These are phyloP conservation scores for Scelioninae gen. 2 DNA, from an alignment of 2,888 invertebrate genomes.

Conservation along the genomic window DNA sequence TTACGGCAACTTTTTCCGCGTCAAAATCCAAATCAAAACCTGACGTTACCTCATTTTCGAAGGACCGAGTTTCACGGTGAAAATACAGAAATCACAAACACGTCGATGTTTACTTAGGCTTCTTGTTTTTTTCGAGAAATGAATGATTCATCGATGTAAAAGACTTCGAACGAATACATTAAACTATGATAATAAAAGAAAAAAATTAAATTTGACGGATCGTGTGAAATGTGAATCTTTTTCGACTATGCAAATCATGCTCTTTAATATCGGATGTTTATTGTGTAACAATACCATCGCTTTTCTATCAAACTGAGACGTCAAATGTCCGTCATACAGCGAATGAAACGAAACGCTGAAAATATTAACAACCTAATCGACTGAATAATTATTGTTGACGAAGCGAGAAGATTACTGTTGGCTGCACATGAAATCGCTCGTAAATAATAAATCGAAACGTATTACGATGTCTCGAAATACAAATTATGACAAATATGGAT, in stretches of 20 bases:
- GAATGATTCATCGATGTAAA: constrained; percentile 43
- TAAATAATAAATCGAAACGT: no score
- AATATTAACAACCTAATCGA: no score
- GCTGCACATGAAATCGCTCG: no score
- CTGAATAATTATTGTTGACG: no score
- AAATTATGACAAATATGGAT: no score
- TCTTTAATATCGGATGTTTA: constrained; percentile 41
- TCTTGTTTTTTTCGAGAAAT: constrained; percentile 50
- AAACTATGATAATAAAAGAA: constrained; percentile 30
- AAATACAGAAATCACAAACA: constrained; percentile 33
- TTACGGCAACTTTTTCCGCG: no score
- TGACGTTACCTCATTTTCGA: background rate
- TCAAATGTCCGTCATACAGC: background rate
- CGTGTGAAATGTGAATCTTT: constrained; percentile 43
- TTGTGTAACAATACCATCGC: constrained; percentile 8
- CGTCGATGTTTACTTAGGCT: constrained; percentile 42
- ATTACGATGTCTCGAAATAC: no score
- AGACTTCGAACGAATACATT: constrained; percentile 34
- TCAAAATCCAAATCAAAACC: background rate
- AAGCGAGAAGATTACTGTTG: no score
- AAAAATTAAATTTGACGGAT: constrained; percentile 30
- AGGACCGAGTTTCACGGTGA: constrained; percentile 22
- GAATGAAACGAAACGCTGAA: background rate
- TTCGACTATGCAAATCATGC: constrained; percentile 45
- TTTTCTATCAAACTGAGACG: background rate